These are phyloP conservation scores for Epinotia brunnichana DNA, from an alignment of 2,888 invertebrate species.

Conservation along the genomic window DNA sequence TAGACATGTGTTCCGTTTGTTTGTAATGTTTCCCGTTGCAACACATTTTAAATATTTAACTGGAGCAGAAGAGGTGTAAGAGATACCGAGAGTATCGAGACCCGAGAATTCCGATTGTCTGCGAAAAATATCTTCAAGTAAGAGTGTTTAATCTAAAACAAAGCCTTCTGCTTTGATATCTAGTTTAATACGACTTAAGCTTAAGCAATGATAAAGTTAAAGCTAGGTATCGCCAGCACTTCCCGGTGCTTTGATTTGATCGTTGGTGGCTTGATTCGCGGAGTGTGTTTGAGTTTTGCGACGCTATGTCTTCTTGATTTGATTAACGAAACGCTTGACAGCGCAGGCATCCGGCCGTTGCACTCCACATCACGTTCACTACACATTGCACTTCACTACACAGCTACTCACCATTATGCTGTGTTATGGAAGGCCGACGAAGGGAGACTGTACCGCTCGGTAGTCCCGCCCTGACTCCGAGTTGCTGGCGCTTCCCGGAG, in stretches of 20 bases:
- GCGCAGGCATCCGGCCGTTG: conserved; percentile 50
- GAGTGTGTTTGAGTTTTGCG: neutral
- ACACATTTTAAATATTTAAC: neutral
- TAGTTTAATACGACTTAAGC: neutral
- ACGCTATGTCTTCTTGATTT: neutral
- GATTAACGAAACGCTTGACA: neutral
- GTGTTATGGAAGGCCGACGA: conserved; percentile 77
- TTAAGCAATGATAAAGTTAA: too few relatives aligned
- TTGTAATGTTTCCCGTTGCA: too few relatives aligned
- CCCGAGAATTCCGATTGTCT: neutral
- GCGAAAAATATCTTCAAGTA: neutral
- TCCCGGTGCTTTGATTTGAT: conserved; percentile 2
- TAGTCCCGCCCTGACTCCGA: conserved; percentile 83
- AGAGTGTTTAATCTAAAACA: neutral
- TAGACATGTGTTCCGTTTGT: too few relatives aligned
- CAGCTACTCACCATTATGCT: conserved; percentile 79
- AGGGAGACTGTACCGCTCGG: conserved; percentile 80
- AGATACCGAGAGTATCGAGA: too few relatives aligned
- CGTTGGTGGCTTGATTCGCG: neutral
- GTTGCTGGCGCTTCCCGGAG: conserved; percentile 61
- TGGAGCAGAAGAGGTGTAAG: neutral
- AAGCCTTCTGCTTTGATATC: neutral
- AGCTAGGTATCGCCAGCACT: conserved; percentile 1
- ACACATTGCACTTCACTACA: conserved; percentile 54
- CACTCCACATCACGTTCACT: conserved; percentile 57